Conservation (phyloP, 2,888 invertebrate genomes). For the Agrochola lota region DNA sequence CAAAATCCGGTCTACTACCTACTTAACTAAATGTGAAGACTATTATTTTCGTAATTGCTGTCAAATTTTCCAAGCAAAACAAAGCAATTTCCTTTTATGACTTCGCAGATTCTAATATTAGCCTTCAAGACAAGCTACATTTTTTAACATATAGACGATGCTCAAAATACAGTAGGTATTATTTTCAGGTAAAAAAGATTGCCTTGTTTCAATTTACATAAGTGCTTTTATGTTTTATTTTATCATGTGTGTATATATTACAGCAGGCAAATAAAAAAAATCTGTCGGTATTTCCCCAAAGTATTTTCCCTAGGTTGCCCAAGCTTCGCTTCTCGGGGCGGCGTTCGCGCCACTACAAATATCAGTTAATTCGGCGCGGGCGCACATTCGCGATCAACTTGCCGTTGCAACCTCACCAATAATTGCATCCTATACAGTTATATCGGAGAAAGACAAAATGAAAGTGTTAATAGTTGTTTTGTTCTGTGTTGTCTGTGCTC, state of each 20-base stretch:
- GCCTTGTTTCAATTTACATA: not conserved
- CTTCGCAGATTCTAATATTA: not conserved
- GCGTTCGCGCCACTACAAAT: slow-evolving; percentile 83
- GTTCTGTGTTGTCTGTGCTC: slow-evolving; percentile 75
- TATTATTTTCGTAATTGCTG: not conserved
- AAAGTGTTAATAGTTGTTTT: slow-evolving; percentile 78
- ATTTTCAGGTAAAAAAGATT: slow-evolving; percentile 13
- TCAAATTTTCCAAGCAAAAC: not conserved
- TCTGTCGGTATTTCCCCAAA: slow-evolving; percentile 47
- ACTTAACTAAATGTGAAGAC: not conserved
- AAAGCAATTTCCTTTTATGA: not conserved
- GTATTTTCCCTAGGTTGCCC: slow-evolving; percentile 69
- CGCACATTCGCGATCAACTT: slow-evolving; percentile 81
- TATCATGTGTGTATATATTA: slow-evolving; percentile 14
- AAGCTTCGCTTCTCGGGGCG: slow-evolving; percentile 63
- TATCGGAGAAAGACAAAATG: slow-evolving; percentile 71
- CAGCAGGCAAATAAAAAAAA: slow-evolving; percentile 14
- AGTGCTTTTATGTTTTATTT: slow-evolving; percentile 13
- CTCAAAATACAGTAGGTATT: not conserved
- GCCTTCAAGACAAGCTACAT: not conserved
- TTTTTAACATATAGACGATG: no score
- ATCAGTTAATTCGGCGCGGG: slow-evolving; percentile 80
- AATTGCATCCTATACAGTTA: slow-evolving; percentile 49
- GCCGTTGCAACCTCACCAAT: slow-evolving; percentile 71
- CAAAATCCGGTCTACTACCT: not conserved